These are phyloP conservation scores for Oxytorus armatus DNA, from an alignment of 2,888 invertebrate genomes.

Conservation along the genomic window DNA sequence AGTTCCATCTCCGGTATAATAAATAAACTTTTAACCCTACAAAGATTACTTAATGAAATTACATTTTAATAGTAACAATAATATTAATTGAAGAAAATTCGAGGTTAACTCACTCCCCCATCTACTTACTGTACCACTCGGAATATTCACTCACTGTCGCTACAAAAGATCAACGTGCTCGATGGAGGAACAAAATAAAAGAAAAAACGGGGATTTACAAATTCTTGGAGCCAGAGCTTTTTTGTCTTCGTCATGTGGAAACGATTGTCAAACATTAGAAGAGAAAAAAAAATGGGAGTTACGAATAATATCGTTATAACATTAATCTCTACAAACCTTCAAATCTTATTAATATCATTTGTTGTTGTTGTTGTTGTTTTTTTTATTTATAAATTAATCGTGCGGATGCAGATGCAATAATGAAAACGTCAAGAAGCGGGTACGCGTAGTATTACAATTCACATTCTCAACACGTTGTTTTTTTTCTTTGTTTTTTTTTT, in stretches of 20 bases:
- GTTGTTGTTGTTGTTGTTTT: conserved; percentile 32
- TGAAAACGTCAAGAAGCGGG: conserved; percentile 84
- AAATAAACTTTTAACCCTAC: too few relatives aligned
- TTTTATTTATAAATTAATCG: conserved; percentile 84
- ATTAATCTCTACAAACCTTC: conserved; percentile 38
- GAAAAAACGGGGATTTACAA: not conserved
- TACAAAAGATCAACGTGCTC: not conserved
- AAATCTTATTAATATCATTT: conserved; percentile 76
- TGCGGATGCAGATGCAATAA: conserved; percentile 84
- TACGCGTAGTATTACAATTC: conserved; percentile 83
- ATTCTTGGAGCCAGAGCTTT: not conserved
- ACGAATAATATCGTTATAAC: not conserved
- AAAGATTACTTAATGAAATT: not conserved
- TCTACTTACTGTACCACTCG: not conserved
- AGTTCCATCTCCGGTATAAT: too few relatives aligned
- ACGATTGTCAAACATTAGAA: not conserved
- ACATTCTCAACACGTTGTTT: conserved; percentile 82
- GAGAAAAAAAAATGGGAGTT: not conserved
- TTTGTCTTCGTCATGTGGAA: not conserved
- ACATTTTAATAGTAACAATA: not conserved
- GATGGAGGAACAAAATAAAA: not conserved
- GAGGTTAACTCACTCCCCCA: not conserved
- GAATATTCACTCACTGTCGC: not conserved
- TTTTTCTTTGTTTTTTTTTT: conserved; percentile 70
- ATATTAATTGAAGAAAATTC: conserved; percentile 2